Conservation (phyloP, 2,888 invertebrate genomes). For the Heliothis peltigera region DNA sequence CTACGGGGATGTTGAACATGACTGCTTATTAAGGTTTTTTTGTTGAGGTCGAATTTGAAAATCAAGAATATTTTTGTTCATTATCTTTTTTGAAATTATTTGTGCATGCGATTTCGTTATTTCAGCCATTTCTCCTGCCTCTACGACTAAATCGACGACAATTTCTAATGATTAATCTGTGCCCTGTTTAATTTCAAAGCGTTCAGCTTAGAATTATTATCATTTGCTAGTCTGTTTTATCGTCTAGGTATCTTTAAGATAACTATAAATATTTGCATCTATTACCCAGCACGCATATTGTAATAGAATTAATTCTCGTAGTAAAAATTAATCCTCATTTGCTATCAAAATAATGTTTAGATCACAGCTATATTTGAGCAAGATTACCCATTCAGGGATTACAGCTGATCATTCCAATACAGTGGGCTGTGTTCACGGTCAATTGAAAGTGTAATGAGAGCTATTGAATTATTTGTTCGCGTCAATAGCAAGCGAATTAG, state of each 20-base stretch:
- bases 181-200: too few relatives aligned
- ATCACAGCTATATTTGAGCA: not conserved
- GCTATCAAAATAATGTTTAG: not conserved
- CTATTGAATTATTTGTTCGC: slow-evolving; percentile 18
- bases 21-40: slow-evolving; percentile 7
- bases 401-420: slow-evolving; percentile 5
- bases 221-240: too few relatives aligned
- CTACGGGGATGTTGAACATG: slow-evolving; percentile 26
- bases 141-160: too few relatives aligned
- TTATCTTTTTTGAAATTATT: not conserved
- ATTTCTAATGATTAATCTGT: too few relatives aligned
- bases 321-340: not conserved
- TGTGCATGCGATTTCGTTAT: too few relatives aligned
- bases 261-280: too few relatives aligned
- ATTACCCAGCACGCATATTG: too few relatives aligned
- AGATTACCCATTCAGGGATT: not conserved
- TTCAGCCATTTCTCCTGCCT: rapidly evolving
- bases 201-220: too few relatives aligned
- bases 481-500: slow-evolving; percentile 16
- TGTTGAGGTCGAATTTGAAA: not conserved
- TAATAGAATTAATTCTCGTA: too few relatives aligned
- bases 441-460: slow-evolving; percentile 36
- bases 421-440: not conserved
- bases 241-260: too few relatives aligned
- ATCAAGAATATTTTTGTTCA: too few relatives aligned